Evolutionary conservation across 2,797 vertebrate species (phyloP).

Genomic region (Aldrovandia affinis): DNA sequence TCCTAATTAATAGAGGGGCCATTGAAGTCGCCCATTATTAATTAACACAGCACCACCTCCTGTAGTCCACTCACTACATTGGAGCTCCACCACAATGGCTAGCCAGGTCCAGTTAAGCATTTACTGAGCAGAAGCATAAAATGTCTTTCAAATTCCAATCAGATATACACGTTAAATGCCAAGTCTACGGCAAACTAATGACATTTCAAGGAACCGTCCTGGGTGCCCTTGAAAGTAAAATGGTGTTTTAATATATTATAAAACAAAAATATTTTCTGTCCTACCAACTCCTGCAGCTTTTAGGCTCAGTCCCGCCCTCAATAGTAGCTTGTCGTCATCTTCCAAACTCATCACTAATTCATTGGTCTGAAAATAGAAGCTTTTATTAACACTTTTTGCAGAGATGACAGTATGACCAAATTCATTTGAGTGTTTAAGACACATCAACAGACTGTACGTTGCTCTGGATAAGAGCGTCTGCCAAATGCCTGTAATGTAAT

Average conservation of each 20-base stretch:
- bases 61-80: no score
- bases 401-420: no score
- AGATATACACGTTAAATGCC: not conserved
- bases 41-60: no score
- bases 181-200: not conserved
- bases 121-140: no score
- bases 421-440: no score
- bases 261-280: conserved; percentile 31
- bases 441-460: no score
- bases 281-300: conserved; percentile 84
- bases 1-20: no score
- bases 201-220: not conserved
- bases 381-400: not conserved
- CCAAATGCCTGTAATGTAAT: no score
- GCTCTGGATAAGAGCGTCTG: no score
- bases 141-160: not conserved
- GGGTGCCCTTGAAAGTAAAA: not conserved
- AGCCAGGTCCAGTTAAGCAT: no score
- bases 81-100: no score
- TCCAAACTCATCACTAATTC: conserved; percentile 91
- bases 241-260: not conserved
- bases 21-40: no score
- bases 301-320: conserved; percentile 76
- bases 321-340: conserved; percentile 83
- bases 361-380: conserved; percentile 77